A percentile compares a stretch with the other conserved stretches of the same genome.
Evolutionary conservation across 2,888 invertebrate genomes (phyloP).

Genomic region (Harmothoe impar): DNA sequence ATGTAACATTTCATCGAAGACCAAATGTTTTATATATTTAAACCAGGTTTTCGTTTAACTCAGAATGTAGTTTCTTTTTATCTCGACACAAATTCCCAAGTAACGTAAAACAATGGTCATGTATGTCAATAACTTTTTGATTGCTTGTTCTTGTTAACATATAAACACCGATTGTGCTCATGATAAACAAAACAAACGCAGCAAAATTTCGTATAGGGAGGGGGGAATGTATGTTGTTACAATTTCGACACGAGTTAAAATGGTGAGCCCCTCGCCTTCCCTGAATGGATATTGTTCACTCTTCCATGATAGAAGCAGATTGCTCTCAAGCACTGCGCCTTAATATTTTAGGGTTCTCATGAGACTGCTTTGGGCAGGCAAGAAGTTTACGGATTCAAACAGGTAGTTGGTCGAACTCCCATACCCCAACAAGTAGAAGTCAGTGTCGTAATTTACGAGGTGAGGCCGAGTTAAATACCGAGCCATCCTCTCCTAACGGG

Average conservation of each 20-base stretch:
- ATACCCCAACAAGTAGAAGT: too few relatives aligned
- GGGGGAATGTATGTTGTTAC: background rate
- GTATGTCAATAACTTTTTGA: constrained; percentile 5
- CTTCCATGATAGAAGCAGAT: constrained; percentile 2
- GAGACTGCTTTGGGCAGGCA: too few relatives aligned
- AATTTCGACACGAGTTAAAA: constrained; percentile 20
- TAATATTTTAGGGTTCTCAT: too few relatives aligned
- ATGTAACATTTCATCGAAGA: background rate
- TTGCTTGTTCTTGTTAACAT: constrained; percentile 25
- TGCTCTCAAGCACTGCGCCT: too few relatives aligned
- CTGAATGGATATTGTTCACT: constrained; percentile 1
- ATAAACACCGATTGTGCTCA: constrained; percentile 27
- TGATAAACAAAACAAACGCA: constrained; percentile 7
- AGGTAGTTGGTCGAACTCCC: too few relatives aligned
- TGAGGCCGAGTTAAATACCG: too few relatives aligned
- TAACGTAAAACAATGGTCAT: background rate
- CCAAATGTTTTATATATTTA: too few relatives aligned
- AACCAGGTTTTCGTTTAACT: too few relatives aligned
- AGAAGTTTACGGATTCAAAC: too few relatives aligned
- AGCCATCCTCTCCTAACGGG: too few relatives aligned
- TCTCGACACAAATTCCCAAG: background rate
- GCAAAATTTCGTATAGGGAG: background rate
- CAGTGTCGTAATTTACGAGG: too few relatives aligned
- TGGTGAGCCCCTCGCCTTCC: background rate
- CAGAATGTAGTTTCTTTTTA: background rate